Evolutionary conservation across 2,113 vertebrate genomes (phyloP), one percentile per base, ranked within the genome.

Genomic region (Poecile atricapillus): DNA sequence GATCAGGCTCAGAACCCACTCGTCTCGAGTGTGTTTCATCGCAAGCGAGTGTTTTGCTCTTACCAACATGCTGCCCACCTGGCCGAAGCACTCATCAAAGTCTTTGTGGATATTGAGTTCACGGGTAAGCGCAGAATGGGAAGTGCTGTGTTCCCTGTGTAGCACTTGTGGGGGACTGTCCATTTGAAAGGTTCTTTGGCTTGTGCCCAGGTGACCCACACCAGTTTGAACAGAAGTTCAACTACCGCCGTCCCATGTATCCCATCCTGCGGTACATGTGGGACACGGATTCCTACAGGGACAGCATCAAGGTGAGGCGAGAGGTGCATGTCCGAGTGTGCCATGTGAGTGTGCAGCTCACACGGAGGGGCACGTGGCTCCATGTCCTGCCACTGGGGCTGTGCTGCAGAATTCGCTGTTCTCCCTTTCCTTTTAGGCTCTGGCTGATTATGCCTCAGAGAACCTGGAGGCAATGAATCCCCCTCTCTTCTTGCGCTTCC

Each of bases 181-280:
- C 56, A 6, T 15, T 2, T 9, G 43, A 65, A 25, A 21, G 2
- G 19, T 39, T 2, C 58, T 76, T 59, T 53, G 86, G 5, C 65
- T 70, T 65, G 5, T 24, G 7, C 80, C 43, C 77, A 99, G 99
- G 99, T 86, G 99, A 99, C 96, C 99, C 99, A 8, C 99, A 99
- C 98, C 99, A 99, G 88, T 99, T 99, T 97, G 99, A 99, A 88
- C 99, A 99, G 97, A 99, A 99, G 96, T 99, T 99, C 96, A 99
- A 99, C 98, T 99, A 99, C 91, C 99, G 99, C 55, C 98, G 99
- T 22, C 99, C 99, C 62, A 99, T 99, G 99, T 99, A 99, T 87
- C 99, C 99, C 52, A 99, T 99, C 93, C 98, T 99, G 69, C 98
- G 98, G 93, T 99, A 99, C 95, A 99, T 99, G 99, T 99, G 99